These are phyloP conservation scores for Rosalia funebris DNA, from an alignment of 2,888 invertebrate genomes.

Conservation along the genomic window DNA sequence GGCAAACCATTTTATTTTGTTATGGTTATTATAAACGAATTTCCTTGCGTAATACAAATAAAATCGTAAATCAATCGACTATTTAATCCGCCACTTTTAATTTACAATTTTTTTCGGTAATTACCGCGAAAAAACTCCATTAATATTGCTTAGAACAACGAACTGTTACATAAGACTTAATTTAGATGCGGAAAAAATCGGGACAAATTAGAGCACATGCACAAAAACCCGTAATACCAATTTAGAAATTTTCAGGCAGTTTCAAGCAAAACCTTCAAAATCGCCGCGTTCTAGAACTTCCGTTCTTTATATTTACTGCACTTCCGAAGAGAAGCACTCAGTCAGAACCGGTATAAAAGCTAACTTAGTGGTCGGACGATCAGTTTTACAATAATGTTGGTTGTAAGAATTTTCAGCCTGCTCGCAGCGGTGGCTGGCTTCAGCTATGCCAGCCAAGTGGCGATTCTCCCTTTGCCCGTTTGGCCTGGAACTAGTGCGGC, in stretches of 20 bases:
- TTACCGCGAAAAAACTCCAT: not conserved
- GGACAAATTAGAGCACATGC: slow-evolving; percentile 18
- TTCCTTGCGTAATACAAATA: not conserved
- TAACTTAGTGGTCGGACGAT: slow-evolving; percentile 9
- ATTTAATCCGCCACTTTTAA: not conserved
- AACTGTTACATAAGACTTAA: slow-evolving; percentile 11
- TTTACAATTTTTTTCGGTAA: slow-evolving; percentile 6
- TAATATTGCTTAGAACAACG: slow-evolving; percentile 8
- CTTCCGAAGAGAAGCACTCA: slow-evolving; percentile 24
- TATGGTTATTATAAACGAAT: slow-evolving; percentile 3
- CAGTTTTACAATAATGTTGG: slow-evolving; percentile 33
- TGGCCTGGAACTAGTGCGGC: not conserved
- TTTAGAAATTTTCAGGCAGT: slow-evolving; percentile 7
- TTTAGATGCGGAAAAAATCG: slow-evolving; percentile 9
- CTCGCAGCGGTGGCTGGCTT: slow-evolving; percentile 17
- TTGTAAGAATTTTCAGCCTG: slow-evolving; percentile 34
- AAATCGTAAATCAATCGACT: not conserved
- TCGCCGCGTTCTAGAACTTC: slow-evolving; percentile 28
- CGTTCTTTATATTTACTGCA: slow-evolving; percentile 20
- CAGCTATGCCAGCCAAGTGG: slow-evolving; percentile 9
- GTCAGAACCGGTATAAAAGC: slow-evolving; percentile 25
- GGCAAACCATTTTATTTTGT: slow-evolving; percentile 12
- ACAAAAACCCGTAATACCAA: not conserved
- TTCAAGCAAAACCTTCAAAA: slow-evolving; percentile 25
- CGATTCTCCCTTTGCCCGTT: slow-evolving; percentile 1